These are phyloP conservation scores for Orthosia cruda DNA, from an alignment of 2,888 invertebrate genomes.

Conservation along the genomic window DNA sequence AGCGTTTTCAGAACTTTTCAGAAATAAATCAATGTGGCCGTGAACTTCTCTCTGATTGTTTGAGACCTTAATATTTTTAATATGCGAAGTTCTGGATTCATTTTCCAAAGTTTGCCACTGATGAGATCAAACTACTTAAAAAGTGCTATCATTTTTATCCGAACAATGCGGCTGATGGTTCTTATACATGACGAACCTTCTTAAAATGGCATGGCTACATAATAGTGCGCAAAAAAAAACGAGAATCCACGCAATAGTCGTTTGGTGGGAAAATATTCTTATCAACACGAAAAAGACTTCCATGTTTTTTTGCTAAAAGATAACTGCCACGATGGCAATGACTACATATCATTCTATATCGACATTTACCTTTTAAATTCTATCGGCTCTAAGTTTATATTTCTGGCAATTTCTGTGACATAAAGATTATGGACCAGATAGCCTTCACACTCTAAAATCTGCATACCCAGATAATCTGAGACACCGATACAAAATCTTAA, in stretches of 20 bases:
- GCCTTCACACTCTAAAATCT: conserved; percentile 63
- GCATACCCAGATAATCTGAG: conserved; percentile 52
- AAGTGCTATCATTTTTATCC: conserved; percentile 27
- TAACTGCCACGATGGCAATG: neutral
- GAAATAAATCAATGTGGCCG: conserved; percentile 2
- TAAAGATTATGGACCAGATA: conserved; percentile 56
- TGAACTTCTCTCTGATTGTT: conserved; percentile 3
- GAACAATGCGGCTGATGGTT: conserved; percentile 12
- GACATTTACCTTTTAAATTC: conserved; percentile 54
- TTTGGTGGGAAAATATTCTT: conserved; percentile 38
- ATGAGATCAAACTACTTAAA: conserved; percentile 6
- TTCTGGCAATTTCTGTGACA: conserved; percentile 54
- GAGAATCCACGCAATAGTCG: conserved; percentile 1
- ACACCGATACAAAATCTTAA: conserved; percentile 48
- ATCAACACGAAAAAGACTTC: conserved; percentile 1
- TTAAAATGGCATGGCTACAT: conserved; percentile 1
- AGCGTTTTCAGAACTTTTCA: conserved; percentile 24
- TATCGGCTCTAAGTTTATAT: conserved; percentile 36
- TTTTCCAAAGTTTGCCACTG: conserved; percentile 12
- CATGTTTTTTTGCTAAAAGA: neutral
- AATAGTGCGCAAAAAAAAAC: neutral
- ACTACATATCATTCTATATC: conserved; percentile 27
- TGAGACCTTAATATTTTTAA: conserved; percentile 23
- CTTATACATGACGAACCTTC: neutral
- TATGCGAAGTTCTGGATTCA: conserved; percentile 15